phyloP scores from a whole-genome alignment of 1,140 invertebrate genomes.

The Tyrophagus putrescentiae region DNA sequence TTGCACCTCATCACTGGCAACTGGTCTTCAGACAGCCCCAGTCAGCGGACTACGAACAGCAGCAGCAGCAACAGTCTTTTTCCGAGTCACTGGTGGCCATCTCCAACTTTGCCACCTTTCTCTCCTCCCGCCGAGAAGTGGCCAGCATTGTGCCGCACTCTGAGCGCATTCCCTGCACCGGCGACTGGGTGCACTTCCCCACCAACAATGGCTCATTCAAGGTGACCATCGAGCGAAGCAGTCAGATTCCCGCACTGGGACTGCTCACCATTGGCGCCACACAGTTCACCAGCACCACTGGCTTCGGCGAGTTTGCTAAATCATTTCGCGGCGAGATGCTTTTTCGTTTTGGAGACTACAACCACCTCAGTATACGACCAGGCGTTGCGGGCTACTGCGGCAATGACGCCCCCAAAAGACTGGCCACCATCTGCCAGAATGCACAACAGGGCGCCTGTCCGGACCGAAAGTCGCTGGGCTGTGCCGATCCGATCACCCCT shows the following conservation, averaged over 20 bases:
- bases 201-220: slow-evolving; percentile 1
- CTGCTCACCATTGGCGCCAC: not conserved
- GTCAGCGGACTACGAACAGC: not conserved
- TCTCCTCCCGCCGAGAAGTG: not conserved
- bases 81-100: no score
- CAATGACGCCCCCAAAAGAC: slow-evolving; percentile 4
- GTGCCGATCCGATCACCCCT: not conserved
- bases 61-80: not conserved
- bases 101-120: slow-evolving; percentile 8
- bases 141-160: not conserved
- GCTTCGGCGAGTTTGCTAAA: not conserved
- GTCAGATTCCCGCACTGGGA: not conserved
- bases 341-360: not conserved
- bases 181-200: not conserved
- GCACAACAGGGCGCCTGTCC: not conserved
- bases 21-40: not conserved
- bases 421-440: not conserved
- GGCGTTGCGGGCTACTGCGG: not conserved
- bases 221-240: not conserved
- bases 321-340: slow-evolving; percentile 7
- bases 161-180: not conserved
- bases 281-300: not conserved
- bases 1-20: slow-evolving; percentile 6
- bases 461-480: not conserved
- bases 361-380: not conserved